Base-by-base conservation (phyloP, 2,888 invertebrate genomes). In the Epiblema foenella region DNA sequence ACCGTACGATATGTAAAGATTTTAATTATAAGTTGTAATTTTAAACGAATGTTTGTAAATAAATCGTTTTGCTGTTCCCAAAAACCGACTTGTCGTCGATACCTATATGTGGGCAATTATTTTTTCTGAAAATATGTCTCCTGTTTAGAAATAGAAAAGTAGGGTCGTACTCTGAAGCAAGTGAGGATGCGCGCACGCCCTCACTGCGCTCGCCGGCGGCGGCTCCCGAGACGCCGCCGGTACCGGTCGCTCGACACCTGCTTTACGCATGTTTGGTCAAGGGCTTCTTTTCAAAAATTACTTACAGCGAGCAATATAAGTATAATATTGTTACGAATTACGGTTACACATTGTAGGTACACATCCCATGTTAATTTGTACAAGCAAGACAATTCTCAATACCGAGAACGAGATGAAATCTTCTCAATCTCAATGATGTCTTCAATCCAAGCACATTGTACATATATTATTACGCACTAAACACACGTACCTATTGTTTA, bases 101-200 rank as follows among this genome's bases (percentile, higher is more conserved):
- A 78, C 78, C 82, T 81, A 81, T 85, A 88, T 91, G 93, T 93
- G 93, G 93, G 93, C 93, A 93, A 93, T 91, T 82, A 86, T 85
- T 82, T 83, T 87, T 86, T 82, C 78, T 79, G 84, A 93, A 93
- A 93, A 93, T 93, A 93, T 93, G 93, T 93, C 93, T 93, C 93
- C 93, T 92, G 83, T 82, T 83, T 83, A 76, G 75, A 78, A 78
- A 75, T 77, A 79, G 74, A 76, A 74, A 69, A 72, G 74, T 69
- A 66, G 57, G 51, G 37, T 42, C 58, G 49, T 52, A 65, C 17
- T 20, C 4, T 54, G 18, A 64, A 57, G 51, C 51, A 24, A 51
- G 58, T 42, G 69, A 20, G 62, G 39, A 57, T 17, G 15, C 20
- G 56, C 24, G 54, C 7, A 46, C 37, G n/a, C 8, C 58, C 18